A percentile compares a stretch with the other conserved stretches of the same genome.
phyloP scores from a whole-genome alignment of 2,888 invertebrate genomes.

The Dicranocentrus wangi region DNA sequence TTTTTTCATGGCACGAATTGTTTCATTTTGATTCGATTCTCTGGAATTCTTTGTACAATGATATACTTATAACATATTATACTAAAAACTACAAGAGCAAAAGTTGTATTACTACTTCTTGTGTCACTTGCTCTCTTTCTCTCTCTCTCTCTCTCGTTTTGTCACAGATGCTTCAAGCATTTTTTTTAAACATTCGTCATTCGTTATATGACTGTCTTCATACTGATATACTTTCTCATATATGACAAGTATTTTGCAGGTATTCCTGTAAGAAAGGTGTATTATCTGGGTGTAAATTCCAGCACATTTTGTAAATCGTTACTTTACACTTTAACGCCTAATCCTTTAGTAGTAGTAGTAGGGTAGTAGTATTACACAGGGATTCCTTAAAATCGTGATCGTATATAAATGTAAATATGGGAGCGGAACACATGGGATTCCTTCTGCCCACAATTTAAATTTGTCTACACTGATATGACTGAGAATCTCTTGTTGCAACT shows the following conservation, averaged over 20 bases:
- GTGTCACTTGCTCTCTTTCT: too few relatives aligned
- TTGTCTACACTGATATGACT: constrained; percentile 55
- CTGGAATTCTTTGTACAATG: not conserved
- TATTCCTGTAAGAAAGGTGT: constrained; percentile 30
- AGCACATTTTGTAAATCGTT: not conserved
- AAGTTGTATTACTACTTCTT: too few relatives aligned
- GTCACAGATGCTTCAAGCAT: constrained; percentile 39
- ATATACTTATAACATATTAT: not conserved
- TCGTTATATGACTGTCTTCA: constrained; percentile 10
- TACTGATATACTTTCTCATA: not conserved
- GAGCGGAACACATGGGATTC: too few relatives aligned
- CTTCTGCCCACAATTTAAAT: not conserved
- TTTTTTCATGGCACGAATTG: constrained; percentile 32
- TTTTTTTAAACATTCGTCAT: not conserved
- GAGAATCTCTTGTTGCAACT: constrained; percentile 55
- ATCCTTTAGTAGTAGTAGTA: too few relatives aligned
- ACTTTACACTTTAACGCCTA: constrained; percentile 1
- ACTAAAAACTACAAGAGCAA: not conserved
- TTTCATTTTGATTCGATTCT: constrained; percentile 5
- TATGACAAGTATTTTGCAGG: constrained; percentile 44
- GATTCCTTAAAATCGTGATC: too few relatives aligned
- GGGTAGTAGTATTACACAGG: too few relatives aligned
- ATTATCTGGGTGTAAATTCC: not conserved
- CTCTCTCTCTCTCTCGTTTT: not conserved
- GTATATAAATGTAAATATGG: too few relatives aligned